phyloP scores from a whole-genome alignment of 2,797 vertebrate genomes.

The Gymnoscopelus braueri region DNA sequence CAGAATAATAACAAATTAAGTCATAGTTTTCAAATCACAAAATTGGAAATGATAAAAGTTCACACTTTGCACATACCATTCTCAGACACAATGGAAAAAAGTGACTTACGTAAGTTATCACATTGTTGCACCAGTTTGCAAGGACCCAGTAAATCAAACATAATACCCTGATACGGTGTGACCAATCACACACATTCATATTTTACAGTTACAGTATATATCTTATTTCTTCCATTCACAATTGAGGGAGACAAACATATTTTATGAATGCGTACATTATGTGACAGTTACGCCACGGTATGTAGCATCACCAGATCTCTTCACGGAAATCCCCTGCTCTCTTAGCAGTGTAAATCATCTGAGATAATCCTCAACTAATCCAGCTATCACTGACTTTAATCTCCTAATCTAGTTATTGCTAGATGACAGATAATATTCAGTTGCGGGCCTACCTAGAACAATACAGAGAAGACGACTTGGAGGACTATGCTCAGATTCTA shows the following conservation, averaged over 20 bases:
- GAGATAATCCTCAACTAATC: slow-evolving; percentile 66
- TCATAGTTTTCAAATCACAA: slow-evolving; percentile 23
- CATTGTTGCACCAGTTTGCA: neutral
- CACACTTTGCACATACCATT: slow-evolving; percentile 51
- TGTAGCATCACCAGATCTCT: slow-evolving; percentile 32
- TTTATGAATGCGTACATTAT: slow-evolving; percentile 9
- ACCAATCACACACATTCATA: slow-evolving; percentile 44
- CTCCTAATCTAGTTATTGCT: slow-evolving; percentile 61
- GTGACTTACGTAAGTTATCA: slow-evolving; percentile 31
- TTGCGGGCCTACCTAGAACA: neutral
- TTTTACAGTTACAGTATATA: slow-evolving; percentile 25
- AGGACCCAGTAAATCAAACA: neutral
- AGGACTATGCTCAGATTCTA: neutral
- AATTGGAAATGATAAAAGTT: slow-evolving; percentile 38
- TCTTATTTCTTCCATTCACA: slow-evolving; percentile 9
- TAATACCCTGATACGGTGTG: neutral
- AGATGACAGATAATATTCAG: slow-evolving; percentile 47
- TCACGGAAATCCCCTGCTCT: slow-evolving; percentile 36
- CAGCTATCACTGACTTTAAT: slow-evolving; percentile 60
- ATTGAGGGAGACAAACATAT: slow-evolving; percentile 4
- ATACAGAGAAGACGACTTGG: neutral
- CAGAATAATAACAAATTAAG: slow-evolving; percentile 15
- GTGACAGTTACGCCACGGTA: slow-evolving; percentile 3
- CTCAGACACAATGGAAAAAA: slow-evolving; percentile 48
- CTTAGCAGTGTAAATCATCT: slow-evolving; percentile 46